These are phyloP conservation scores for Lepus timidus DNA, from an alignment of 2,113 vertebrate genomes.

Conservation along the genomic window DNA sequence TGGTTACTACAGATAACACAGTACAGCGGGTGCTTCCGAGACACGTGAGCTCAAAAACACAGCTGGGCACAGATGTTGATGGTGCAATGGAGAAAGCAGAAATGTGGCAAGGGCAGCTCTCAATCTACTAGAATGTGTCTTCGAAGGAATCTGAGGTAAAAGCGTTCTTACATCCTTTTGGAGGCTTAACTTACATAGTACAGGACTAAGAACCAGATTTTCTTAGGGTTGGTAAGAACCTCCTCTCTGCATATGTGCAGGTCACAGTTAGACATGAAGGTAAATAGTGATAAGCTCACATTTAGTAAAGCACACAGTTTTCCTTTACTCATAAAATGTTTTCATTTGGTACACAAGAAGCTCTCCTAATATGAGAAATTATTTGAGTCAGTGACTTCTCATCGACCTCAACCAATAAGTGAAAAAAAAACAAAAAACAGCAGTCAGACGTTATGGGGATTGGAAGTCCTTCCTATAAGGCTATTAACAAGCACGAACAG, in stretches of 20 bases:
- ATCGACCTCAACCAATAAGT: neutral
- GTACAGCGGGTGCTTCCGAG: neutral
- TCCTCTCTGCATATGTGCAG: neutral
- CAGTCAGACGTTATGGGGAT: neutral
- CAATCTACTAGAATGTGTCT: neutral
- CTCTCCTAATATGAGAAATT: slow-evolving; percentile 8
- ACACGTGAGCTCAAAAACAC: neutral
- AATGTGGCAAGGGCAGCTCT: neutral
- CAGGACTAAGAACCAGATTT: slow-evolving; percentile 26
- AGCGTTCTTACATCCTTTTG: slow-evolving; percentile 5
- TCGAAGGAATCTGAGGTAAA: neutral
- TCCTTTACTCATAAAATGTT: slow-evolving; percentile 25
- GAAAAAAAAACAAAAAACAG: neutral
- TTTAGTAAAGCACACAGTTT: neutral
- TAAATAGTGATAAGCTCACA: neutral
- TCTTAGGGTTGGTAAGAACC: neutral
- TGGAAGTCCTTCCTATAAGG: neutral
- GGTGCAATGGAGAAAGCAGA: neutral
- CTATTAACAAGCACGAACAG: slow-evolving; percentile 4
- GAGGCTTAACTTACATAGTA: neutral
- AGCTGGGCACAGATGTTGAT: neutral
- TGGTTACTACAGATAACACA: neutral
- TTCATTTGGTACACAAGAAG: slow-evolving; percentile 22
- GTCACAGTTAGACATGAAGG: slow-evolving; percentile 41
- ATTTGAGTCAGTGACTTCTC: neutral